Evolutionary conservation across 2,888 invertebrate genomes (phyloP), one percentile per base, ranked within the genome.

Genomic region (Muscina levida): DNA sequence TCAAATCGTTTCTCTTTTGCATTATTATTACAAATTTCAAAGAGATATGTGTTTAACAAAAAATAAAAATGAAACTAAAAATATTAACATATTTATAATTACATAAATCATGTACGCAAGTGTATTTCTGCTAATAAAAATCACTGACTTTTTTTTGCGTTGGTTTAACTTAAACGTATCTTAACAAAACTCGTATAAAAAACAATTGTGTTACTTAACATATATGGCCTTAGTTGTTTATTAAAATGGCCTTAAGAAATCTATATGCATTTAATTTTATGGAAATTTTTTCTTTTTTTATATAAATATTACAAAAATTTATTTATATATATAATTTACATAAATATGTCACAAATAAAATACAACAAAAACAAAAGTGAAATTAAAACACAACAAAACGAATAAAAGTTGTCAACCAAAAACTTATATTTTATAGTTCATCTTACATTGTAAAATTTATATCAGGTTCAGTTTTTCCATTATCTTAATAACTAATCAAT

Each of bases 401-500:
- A 46, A 46, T 31, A 31, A 8, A 19, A n/a, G 15, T n/a, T n/a
- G n/a, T n/a, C n/a, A 1, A 59, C 31, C 31, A 57, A 59, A 59
- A 44, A 44, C 11, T 44, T 8, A 44, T 8, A 44, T 4, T 3
- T 11, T 8, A 11, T n/a, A 11, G 8, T 31, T 31, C 37, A 31
- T 57, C 57, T 57, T 57, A 31, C 26, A 57, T 15, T 31, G 37
- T 53, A 31, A 39, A 19, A 62, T 10, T 62, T 62, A 17, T 24
- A 10, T 48, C 15, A 15, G 17, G 15, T 68, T 53, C 17, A 37
- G 48, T 72, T 24, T 19, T 13, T 56, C 31, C 39, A 48, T 22
- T 42, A 48, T 46, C 78, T 78, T 77, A 78, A 3, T 22, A 53
- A 24, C 68, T 72, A 77, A 51, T 42, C 37, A 67, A 53, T 1